Percentiles rank a stretch among this genome's conserved stretches.
Evolutionary conservation across 2,888 invertebrate species (phyloP).

Genomic region (Lamproptera curius): DNA sequence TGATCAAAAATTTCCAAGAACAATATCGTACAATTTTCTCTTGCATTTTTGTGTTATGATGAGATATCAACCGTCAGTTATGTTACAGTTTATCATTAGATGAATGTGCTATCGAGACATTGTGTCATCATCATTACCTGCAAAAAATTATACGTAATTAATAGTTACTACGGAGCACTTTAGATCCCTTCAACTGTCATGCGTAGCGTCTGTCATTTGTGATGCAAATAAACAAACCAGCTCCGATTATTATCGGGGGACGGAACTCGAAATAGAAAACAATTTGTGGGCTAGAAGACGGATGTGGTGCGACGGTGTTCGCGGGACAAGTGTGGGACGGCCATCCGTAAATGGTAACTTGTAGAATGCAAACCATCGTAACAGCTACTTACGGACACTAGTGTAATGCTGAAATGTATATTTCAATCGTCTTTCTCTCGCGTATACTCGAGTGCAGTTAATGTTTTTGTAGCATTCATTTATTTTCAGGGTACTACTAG

Average conservation of each 20-base stretch:
- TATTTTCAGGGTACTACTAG: not conserved
- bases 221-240: not conserved
- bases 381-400: conserved; percentile 27
- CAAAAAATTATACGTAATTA: too few species aligned
- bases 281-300: conserved; percentile 52
- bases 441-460: not conserved
- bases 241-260: conserved; percentile 13
- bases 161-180: too few species aligned
- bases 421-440: too few species aligned
- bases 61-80: too few species aligned
- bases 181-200: too few species aligned
- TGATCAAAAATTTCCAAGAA: too few species aligned
- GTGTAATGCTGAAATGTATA: conserved; percentile 25
- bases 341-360: conserved; percentile 51
- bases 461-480: not conserved
- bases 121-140: too few species aligned
- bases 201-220: too few species aligned
- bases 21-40: too few species aligned
- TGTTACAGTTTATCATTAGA: too few species aligned
- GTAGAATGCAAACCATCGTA: conserved; percentile 58
- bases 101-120: too few species aligned
- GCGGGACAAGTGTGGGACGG: conserved; percentile 46
- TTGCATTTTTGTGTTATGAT: too few species aligned
- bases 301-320: conserved; percentile 35
- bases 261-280: conserved; percentile 30